Evolutionary conservation across 2,888 invertebrate genomes (phyloP), one percentile per base, ranked within the genome.

Genomic region (Diarsia dahlii): DNA sequence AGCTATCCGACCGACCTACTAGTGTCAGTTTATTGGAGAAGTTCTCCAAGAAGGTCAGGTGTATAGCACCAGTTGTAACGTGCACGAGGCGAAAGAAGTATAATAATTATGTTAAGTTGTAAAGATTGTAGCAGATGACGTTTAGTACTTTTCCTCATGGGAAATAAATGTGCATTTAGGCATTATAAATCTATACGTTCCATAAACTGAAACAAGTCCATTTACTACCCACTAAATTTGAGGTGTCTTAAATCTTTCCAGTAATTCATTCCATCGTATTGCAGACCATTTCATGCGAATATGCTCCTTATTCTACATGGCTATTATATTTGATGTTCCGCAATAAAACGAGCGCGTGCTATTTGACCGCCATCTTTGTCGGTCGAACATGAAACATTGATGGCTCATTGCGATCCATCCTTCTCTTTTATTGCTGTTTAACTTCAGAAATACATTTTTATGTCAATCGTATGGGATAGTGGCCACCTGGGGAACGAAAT

Each of bases 381-480:
- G 82, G 73, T 77, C 77, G 48, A 65, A 63, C 48, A 82, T 82
- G 73, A 82, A 81, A 77, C 39, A 39, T 84, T 77, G 77, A 81
- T 81, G 45, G 81, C 71, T 81, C 82, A 74, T 81, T 73, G 84
- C 73, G 64, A 73, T 62, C 82, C 68, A 74, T 77, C 62, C 65
- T 46, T 58, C 71, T 52, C 66, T 60, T 82, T 82, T 76, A 82
- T 58, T 68, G 67, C 64, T 77, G 56, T 81, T 73, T 80, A 76
- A 81, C 72, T 76, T 60, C 66, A 46, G 63, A 63, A 66, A 84
- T 70, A 80, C 67, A 50, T 67, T 70, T 82, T 82, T 69, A 81
- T 76, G 76, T 62, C 28, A 64, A 45, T 68, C 50, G 46, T 28
- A 62, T 69, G 52, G 74, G 48, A 63, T 50, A 45, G 28, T 80